These are phyloP conservation scores for Anguilla anguilla DNA, from an alignment of 2,797 vertebrate species.

Conservation along the genomic window DNA sequence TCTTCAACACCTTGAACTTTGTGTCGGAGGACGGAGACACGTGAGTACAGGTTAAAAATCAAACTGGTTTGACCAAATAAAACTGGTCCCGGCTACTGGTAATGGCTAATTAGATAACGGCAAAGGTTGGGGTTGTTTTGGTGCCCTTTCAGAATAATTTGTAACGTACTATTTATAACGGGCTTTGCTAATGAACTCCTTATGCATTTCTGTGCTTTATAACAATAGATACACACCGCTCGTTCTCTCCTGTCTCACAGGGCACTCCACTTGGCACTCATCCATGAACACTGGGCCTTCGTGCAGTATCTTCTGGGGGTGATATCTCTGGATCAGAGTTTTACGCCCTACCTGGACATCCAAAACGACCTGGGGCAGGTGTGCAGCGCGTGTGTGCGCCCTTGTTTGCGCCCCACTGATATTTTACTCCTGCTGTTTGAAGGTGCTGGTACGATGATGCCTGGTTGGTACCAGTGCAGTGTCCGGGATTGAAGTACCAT, in stretches of 20 bases:
- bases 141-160: background rate
- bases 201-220: background rate
- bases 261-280: constrained; percentile 73
- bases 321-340: constrained; percentile 51
- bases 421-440: background rate
- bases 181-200: background rate
- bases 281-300: constrained; percentile 73
- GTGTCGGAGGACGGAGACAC: constrained; percentile 79
- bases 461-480: background rate
- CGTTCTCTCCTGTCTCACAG: constrained; percentile 45
- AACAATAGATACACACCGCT: background rate
- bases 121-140: background rate
- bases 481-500: no score
- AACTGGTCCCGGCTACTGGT: background rate
- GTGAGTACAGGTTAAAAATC: constrained; percentile 58
- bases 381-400: constrained; percentile 11
- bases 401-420: background rate
- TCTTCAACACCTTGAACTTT: constrained; percentile 69
- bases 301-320: constrained; percentile 67
- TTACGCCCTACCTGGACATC: constrained; percentile 70
- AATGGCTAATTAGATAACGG: background rate
- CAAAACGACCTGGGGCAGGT: constrained; percentile 79
- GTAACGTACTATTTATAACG: background rate
- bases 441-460: background rate
- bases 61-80: background rate